Percentiles rank a stretch among this genome's conserved stretches.
phyloP scores from a whole-genome alignment of 2,888 invertebrate species.

The Caenorhabditis macrosperma region DNA sequence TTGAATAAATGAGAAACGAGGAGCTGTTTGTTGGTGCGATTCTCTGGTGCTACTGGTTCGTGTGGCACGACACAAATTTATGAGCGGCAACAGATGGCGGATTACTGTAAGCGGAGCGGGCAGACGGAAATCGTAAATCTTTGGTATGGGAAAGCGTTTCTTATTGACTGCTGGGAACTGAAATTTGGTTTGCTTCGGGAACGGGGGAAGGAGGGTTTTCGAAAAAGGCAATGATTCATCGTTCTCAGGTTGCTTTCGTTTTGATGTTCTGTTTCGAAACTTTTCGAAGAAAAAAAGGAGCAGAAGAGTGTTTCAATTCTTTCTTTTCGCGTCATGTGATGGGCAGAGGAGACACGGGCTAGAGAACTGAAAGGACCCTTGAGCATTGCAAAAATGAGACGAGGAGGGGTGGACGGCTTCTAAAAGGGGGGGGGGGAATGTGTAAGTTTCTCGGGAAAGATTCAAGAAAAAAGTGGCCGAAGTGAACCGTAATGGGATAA shows the following conservation, averaged over 20 bases:
- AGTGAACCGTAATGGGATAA: slow-evolving; percentile 52
- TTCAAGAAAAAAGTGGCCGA: slow-evolving; percentile 4
- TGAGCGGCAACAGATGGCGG: background rate
- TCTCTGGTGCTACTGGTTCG: background rate
- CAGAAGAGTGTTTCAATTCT: background rate
- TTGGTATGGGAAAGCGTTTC: too few relatives aligned
- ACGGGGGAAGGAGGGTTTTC: too few relatives aligned
- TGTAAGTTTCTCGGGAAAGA: background rate
- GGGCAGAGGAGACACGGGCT: background rate
- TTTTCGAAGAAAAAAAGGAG: background rate
- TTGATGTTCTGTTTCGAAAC: too few relatives aligned
- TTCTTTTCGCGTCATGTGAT: background rate
- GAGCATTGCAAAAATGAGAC: slow-evolving; percentile 21
- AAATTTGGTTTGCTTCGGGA: too few relatives aligned
- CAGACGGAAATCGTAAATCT: too few relatives aligned
- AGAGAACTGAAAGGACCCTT: slow-evolving; percentile 3
- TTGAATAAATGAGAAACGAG: background rate
- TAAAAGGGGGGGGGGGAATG: slow-evolving; percentile 3
- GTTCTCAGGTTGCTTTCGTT: background rate
- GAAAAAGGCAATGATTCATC: too few relatives aligned
- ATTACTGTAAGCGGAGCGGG: background rate
- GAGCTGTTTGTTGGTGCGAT: background rate
- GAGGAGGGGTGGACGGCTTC: too few relatives aligned
- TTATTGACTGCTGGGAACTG: too few relatives aligned
- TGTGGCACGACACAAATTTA: too few relatives aligned